phyloP scores from a whole-genome alignment of 2,888 invertebrate genomes.

The Mesochorus sp. region DNA sequence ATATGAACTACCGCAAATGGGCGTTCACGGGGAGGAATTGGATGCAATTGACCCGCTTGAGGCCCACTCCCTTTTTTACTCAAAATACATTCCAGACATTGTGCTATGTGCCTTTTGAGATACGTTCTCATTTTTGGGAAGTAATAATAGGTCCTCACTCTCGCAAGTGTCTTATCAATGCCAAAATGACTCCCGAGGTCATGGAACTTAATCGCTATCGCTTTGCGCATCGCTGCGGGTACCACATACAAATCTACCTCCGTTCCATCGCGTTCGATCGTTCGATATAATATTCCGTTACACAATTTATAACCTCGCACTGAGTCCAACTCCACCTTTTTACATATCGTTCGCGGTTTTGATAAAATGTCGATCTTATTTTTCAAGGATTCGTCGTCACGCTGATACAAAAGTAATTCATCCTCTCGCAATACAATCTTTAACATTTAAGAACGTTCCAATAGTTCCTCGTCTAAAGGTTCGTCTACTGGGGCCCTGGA shows the following conservation, averaged over 20 bases:
- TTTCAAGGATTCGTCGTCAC: background rate
- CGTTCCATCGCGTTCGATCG: slow-evolving; percentile 17
- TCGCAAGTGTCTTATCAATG: background rate
- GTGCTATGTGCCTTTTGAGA: slow-evolving; percentile 23
- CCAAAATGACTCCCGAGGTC: slow-evolving; percentile 4
- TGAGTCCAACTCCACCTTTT: slow-evolving; percentile 11
- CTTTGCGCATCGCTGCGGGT: slow-evolving; percentile 37
- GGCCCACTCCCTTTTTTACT: slow-evolving; percentile 36
- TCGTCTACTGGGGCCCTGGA: slow-evolving; percentile 56
- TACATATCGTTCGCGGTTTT: slow-evolving; percentile 6
- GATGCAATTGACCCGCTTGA: slow-evolving; percentile 58
- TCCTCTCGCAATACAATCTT: slow-evolving; percentile 23
- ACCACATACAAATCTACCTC: slow-evolving; percentile 27
- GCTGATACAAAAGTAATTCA: slow-evolving; percentile 11
- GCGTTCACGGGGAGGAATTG: slow-evolving; percentile 59
- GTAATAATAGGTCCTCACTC: slow-evolving; percentile 2
- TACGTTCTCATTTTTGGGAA: slow-evolving; percentile 11
- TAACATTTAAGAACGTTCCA: slow-evolving; percentile 33
- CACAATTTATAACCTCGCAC: background rate
- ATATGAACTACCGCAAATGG: slow-evolving; percentile 58
- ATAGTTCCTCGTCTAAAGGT: slow-evolving; percentile 13
- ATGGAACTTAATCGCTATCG: slow-evolving; percentile 41
- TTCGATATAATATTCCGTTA: slow-evolving; percentile 30
- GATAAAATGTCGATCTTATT: slow-evolving; percentile 8
- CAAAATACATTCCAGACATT: slow-evolving; percentile 62